These are phyloP conservation scores for Thymelicus sylvestris DNA, from an alignment of 2,888 invertebrate genomes.

Conservation along the genomic window DNA sequence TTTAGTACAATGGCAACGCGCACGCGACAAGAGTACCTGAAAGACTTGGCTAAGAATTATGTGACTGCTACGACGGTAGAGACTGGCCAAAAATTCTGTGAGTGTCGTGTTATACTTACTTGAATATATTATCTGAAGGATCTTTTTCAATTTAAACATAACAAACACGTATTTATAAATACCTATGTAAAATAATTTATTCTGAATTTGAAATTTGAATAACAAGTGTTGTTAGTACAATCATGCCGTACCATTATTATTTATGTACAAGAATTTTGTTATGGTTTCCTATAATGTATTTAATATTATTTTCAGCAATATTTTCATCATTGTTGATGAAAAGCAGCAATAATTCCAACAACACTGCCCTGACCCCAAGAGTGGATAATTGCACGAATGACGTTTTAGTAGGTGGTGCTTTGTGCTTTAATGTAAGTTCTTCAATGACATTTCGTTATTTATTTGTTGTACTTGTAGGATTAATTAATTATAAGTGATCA, in stretches of 20 bases:
- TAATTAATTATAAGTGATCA: no score
- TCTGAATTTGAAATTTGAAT: no score
- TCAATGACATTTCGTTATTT: conserved; percentile 2
- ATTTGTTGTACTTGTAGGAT: no score
- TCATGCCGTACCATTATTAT: no score
- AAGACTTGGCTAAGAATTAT: conserved; percentile 95
- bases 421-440: conserved; percentile 91
- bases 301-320: conserved; percentile 83
- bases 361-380: conserved; percentile 86
- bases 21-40: conserved; percentile 97
- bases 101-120: conserved; percentile 59
- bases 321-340: conserved; percentile 85
- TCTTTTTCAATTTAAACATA: no score
- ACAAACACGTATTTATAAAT: no score
- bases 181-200: no score
- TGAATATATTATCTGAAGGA: neutral
- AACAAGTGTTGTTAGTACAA: no score
- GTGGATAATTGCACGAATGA: conserved; percentile 87
- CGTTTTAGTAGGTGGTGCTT: conserved; percentile 90
- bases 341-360: conserved; percentile 89
- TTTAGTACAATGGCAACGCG: conserved; percentile 98
- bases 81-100: conserved; percentile 94
- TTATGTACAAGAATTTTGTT: no score
- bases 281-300: conserved; percentile 3
- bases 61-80: conserved; percentile 92